Conservation (phyloP, 1,140 invertebrate genomes). For the Coelopa frigida region DNA sequence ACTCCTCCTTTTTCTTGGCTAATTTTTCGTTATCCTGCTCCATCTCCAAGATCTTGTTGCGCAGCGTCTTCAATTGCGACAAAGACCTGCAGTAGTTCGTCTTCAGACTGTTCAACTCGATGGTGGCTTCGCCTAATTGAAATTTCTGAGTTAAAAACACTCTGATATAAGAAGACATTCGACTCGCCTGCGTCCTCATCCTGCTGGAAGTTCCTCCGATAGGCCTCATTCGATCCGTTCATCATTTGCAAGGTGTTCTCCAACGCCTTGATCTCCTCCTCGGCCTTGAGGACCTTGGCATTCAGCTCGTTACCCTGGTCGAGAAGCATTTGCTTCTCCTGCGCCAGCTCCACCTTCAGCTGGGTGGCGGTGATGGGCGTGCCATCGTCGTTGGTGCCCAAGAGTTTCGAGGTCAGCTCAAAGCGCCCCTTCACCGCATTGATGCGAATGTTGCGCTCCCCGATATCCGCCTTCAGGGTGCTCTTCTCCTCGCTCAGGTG, state of each 20-base stretch:
- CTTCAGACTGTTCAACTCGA: slow-evolving; percentile 24
- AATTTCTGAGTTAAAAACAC: not conserved
- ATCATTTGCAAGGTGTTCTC: slow-evolving; percentile 63
- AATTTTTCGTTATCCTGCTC: slow-evolving; percentile 21
- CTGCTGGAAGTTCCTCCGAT: slow-evolving; percentile 47
- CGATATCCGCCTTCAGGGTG: slow-evolving; percentile 49
- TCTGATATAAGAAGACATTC: not conserved
- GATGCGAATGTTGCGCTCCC: slow-evolving; percentile 48
- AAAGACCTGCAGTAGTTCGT: slow-evolving; percentile 21
- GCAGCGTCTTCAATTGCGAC: slow-evolving; percentile 26
- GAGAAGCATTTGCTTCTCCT: slow-evolving; percentile 56
- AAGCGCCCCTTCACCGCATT: slow-evolving; percentile 50
- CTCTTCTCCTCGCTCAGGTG: slow-evolving; percentile 49
- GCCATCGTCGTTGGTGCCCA: slow-evolving; percentile 51
- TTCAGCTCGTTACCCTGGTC: slow-evolving; percentile 60
- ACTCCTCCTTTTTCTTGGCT: slow-evolving; percentile 16
- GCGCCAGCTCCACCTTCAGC: slow-evolving; percentile 56
- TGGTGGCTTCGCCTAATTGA: slow-evolving; percentile 14
- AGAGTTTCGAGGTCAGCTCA: slow-evolving; percentile 28
- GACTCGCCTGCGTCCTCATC: slow-evolving; percentile 37
- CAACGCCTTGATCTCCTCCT: slow-evolving; percentile 61
- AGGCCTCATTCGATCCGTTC: slow-evolving; percentile 55
- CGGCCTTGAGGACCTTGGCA: slow-evolving; percentile 55
- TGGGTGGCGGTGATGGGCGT: slow-evolving; percentile 51
- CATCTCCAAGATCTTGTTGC: slow-evolving; percentile 23